Evolutionary conservation across 2,797 vertebrate genomes (phyloP), one percentile per base, ranked within the genome.

Genomic region (Heterohyrax brucei): DNA sequence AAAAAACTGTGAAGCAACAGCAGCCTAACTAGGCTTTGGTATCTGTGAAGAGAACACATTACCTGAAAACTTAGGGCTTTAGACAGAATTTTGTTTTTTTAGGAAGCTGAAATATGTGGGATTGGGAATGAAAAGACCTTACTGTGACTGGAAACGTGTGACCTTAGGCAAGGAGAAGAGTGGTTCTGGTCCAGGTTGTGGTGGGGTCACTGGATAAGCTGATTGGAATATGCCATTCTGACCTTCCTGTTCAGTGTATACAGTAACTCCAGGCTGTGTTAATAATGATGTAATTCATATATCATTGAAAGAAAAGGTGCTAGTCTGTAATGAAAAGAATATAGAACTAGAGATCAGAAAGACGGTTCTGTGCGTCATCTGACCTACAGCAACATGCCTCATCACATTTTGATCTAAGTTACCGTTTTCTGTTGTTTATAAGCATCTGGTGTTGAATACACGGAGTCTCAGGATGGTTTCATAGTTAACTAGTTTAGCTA

Each of bases 201-300:
- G 48, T 86, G 50, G 59, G 3, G 46, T 93, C 46, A 48, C 76
- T 93, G 86, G 77, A 68, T 28, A 92, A 82, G 44, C 21, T 95
- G 77, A 88, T 66, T 92, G 87, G 18, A 21, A 53, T 83, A 5
- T 96, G 66, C 18, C 86, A 21, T 24, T 86, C 28, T 92, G 81
- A 89, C 24, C 28, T 91, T 9, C 19, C 72, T 93, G 24, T 14
- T 39, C 3, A 80, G 30, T 89, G 66, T 91, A 46, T 92, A 84
- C n/a, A 81, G n/a, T 94, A 94, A 92, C 91, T 79, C 33, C 46
- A 92, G 50, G 22, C 80, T 89, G 24, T 96, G 93, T 93, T 84
- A 94, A 64, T 93, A 94, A 81, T 89, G 10, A 9, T 87, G 22
- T 86, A 68, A 87, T 89, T 62, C 80, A 89, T 48, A 77, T 16